Evolutionary conservation across 2,797 vertebrate genomes (phyloP).

Genomic region (Pangasius djambal): DNA sequence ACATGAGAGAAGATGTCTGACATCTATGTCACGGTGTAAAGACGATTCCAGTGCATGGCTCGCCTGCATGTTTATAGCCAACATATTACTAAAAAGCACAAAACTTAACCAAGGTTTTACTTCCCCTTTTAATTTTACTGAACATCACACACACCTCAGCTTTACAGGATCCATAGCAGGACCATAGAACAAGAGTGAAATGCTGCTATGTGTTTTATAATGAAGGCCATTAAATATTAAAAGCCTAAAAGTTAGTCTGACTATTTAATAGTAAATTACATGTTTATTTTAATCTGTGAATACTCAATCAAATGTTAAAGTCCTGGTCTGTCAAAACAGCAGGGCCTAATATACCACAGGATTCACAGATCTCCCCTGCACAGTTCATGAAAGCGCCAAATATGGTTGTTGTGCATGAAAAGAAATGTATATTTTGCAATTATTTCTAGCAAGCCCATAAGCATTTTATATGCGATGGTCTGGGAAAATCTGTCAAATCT

Average conservation of each 20-base stretch:
- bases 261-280: neutral
- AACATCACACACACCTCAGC: constrained; percentile 45
- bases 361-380: constrained; percentile 14
- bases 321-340: constrained; percentile 42
- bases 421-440: constrained; percentile 29
- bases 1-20: constrained; percentile 91
- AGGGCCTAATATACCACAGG: constrained; percentile 20
- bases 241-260: neutral
- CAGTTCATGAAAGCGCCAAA: constrained; percentile 55
- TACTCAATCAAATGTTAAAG: constrained; percentile 46
- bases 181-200: constrained; percentile 63
- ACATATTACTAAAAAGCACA: neutral
- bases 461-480: neutral
- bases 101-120: neutral
- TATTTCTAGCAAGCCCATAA: neutral
- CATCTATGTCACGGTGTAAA: constrained; percentile 90
- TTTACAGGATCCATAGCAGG: constrained; percentile 41
- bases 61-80: constrained; percentile 49
- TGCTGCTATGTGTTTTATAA: neutral
- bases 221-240: neutral
- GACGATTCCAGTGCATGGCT: constrained; percentile 80
- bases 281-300: neutral
- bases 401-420: constrained; percentile 47
- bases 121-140: constrained; percentile 33
- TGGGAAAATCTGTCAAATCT: neutral